These are phyloP conservation scores for Noctua comes DNA, from an alignment of 2,888 invertebrate species.

Conservation along the genomic window DNA sequence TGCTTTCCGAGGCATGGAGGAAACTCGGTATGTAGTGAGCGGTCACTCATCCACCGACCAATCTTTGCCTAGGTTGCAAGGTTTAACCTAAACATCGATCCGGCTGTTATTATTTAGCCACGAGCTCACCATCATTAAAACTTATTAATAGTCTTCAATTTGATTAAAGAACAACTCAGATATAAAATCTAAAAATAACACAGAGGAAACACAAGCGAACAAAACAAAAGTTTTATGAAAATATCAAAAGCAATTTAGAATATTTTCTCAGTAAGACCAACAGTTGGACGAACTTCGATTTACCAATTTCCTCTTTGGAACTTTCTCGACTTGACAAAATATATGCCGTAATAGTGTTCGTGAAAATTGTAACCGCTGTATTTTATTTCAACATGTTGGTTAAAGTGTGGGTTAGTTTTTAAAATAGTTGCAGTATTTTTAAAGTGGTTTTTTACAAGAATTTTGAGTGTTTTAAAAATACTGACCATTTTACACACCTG, in stretches of 20 bases:
- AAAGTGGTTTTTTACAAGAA: background rate
- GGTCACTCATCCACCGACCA: background rate
- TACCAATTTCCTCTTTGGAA: constrained; percentile 67
- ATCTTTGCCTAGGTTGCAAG: background rate
- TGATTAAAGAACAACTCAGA: background rate
- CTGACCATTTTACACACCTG: background rate
- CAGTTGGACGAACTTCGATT: constrained; percentile 65
- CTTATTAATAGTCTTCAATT: background rate
- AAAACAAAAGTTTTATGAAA: constrained; percentile 56
- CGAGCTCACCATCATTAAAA: background rate
- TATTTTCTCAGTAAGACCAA: constrained; percentile 60
- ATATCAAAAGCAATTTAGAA: constrained; percentile 69
- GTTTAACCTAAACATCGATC: background rate
- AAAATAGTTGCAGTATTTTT: constrained; percentile 7
- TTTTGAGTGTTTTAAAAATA: constrained; percentile 9
- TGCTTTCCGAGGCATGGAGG: background rate
- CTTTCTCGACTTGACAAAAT: constrained; percentile 62
- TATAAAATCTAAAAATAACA: constrained; percentile 33
- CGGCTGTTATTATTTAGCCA: background rate
- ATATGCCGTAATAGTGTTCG: constrained; percentile 61
- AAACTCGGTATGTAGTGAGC: background rate
- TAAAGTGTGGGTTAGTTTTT: constrained; percentile 1
- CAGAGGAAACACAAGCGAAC: constrained; percentile 26
- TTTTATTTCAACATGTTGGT: constrained; percentile 44
- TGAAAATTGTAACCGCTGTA: constrained; percentile 44